Conservation (phyloP, 2,113 vertebrate species). For the Epinephelus fuscoguttatus region DNA sequence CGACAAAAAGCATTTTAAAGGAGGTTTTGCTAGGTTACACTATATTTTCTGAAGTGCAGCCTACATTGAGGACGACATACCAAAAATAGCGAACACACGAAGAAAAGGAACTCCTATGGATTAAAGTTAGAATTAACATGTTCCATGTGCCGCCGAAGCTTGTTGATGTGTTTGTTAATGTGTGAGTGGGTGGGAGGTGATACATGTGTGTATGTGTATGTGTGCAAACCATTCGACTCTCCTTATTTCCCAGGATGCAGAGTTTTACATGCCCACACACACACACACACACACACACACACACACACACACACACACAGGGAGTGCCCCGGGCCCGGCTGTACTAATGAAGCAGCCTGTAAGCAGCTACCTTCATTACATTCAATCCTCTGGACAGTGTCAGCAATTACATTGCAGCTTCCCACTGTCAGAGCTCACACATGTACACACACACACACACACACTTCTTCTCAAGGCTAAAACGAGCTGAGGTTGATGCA, state of each 20-base stretch:
- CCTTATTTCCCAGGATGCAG: slow-evolving; percentile 81
- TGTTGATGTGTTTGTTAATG: slow-evolving; percentile 64
- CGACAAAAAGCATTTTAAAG: background rate
- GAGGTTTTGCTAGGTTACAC: background rate
- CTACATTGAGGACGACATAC: background rate
- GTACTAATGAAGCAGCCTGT: slow-evolving; percentile 83
- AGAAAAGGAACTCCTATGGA: slow-evolving; percentile 38
- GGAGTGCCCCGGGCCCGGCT: slow-evolving; percentile 70
- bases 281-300: slow-evolving; percentile 52
- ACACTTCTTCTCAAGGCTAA: slow-evolving; percentile 41
- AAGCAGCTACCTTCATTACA: slow-evolving; percentile 85
- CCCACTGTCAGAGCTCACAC: slow-evolving; percentile 66
- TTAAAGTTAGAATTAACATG: slow-evolving; percentile 48
- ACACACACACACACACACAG: slow-evolving; percentile 44
- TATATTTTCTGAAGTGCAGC: background rate
- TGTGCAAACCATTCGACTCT: slow-evolving; percentile 56
- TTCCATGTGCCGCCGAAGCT: slow-evolving; percentile 26
- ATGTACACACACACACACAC: background rate
- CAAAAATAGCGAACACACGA: slow-evolving; percentile 14
- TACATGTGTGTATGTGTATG: slow-evolving; percentile 55
- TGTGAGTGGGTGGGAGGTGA: slow-evolving; percentile 53
- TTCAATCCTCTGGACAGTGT: slow-evolving; percentile 85
- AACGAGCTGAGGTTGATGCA: slow-evolving; percentile 33
- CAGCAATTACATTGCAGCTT: slow-evolving; percentile 81
- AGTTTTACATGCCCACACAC: slow-evolving; percentile 63